These are phyloP conservation scores for Lycodopsis pacificus DNA, from an alignment of 2,797 vertebrate species.

Conservation along the genomic window DNA sequence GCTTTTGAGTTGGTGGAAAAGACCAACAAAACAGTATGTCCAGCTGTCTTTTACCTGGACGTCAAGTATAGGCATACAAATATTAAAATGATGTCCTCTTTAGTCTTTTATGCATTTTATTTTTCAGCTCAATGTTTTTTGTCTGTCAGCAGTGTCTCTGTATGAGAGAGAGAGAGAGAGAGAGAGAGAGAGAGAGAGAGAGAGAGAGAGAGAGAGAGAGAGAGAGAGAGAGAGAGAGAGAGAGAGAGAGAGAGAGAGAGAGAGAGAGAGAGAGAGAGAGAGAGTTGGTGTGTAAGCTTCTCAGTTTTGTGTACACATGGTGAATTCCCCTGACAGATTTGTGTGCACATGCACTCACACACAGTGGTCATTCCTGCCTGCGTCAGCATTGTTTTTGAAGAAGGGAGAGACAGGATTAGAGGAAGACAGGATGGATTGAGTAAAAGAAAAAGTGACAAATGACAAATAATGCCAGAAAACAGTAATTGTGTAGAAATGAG, in stretches of 20 bases:
- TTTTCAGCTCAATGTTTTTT: slow-evolving; percentile 8
- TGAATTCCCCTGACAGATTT: slow-evolving; percentile 91
- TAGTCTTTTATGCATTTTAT: not conserved
- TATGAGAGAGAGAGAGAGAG: not conserved
- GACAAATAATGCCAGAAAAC: not conserved
- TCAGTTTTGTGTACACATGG: slow-evolving; percentile 68
- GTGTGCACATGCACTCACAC: slow-evolving; percentile 77
- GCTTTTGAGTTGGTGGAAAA: not conserved
- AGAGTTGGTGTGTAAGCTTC: slow-evolving; percentile 47
- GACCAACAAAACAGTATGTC: slow-evolving; percentile 8
- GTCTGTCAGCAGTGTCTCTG: slow-evolving; percentile 23
- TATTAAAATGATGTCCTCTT: not conserved
- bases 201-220: not conserved
- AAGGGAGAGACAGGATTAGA: slow-evolving; percentile 37
- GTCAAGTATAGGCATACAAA: too few species aligned
- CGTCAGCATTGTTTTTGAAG: slow-evolving; percentile 65
- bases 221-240: slow-evolving; percentile 22
- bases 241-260: slow-evolving; percentile 1
- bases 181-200: slow-evolving; percentile 2
- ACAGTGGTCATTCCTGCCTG: slow-evolving; percentile 84
- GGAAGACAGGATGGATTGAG: slow-evolving; percentile 24
- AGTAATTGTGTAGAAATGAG: not conserved
- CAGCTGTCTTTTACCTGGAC: not conserved
- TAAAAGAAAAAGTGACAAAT: slow-evolving; percentile 26
- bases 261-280: slow-evolving; percentile 14